phyloP scores from a whole-genome alignment of 2,888 invertebrate genomes.

The Pristionchus mayeri region DNA sequence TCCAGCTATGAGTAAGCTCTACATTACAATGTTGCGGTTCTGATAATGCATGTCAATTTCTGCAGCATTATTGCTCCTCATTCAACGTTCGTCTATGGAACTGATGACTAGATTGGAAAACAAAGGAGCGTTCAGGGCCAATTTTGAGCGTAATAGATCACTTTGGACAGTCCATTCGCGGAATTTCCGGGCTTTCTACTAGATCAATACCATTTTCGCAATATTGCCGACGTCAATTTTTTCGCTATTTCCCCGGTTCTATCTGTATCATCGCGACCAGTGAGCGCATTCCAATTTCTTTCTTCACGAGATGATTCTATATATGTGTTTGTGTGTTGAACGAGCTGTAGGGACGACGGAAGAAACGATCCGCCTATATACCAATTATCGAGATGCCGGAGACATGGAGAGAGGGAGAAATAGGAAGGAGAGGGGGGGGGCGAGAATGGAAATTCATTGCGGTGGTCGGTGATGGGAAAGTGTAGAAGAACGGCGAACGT shows the following conservation, averaged over 20 bases:
- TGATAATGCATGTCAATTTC: too few species aligned
- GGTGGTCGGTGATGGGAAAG: conserved; percentile 25
- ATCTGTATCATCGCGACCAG: not conserved
- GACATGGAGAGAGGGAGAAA: conserved; percentile 7
- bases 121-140: too few species aligned
- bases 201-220: too few species aligned
- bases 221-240: too few species aligned
- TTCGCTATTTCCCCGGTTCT: not conserved
- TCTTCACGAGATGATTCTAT: not conserved
- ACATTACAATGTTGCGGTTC: too few species aligned
- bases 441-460: conserved; percentile 35
- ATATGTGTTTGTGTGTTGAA: not conserved
- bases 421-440: not conserved
- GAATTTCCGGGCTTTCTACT: too few species aligned
- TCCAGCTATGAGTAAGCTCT: too few species aligned
- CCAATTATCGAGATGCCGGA: conserved; percentile 33
- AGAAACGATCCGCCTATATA: conserved; percentile 34
- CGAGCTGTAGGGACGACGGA: not conserved
- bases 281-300: conserved; percentile 21
- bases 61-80: too few species aligned
- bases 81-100: too few species aligned
- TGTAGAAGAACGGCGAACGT: not conserved
- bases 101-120: too few species aligned
- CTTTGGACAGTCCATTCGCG: too few species aligned
- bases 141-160: too few species aligned